phyloP scores from a whole-genome alignment of 1,140 invertebrate species.

The Nasonia vitripennis region DNA sequence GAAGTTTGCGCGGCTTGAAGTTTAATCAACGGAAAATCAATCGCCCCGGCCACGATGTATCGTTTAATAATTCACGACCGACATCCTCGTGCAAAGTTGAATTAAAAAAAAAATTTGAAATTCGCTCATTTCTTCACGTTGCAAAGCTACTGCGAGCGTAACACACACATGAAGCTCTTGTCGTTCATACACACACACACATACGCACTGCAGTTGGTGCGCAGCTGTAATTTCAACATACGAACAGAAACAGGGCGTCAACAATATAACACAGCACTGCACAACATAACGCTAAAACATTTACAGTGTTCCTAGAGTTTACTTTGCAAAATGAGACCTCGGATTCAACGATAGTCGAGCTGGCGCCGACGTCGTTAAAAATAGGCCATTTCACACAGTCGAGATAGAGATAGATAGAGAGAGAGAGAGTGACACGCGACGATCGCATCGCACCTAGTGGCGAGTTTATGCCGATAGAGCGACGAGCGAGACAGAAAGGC shows the following conservation, averaged over 20 bases:
- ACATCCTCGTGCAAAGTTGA: no score
- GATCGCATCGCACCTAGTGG: not conserved
- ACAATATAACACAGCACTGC: not conserved
- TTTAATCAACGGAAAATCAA: no score
- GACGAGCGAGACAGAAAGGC: no score
- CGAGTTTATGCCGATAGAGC: not conserved
- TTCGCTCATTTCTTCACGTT: not conserved
- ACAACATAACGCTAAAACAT: conserved; percentile 39
- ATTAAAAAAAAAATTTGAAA: no score
- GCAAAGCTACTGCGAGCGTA: not conserved
- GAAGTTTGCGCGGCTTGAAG: no score
- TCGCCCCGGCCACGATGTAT: no score
- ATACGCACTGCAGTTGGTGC: not conserved
- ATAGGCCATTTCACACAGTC: conserved; percentile 16
- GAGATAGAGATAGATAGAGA: not conserved
- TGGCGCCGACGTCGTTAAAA: conserved; percentile 17
- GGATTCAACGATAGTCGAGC: not conserved
- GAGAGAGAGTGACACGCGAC: not conserved
- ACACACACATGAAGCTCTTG: not conserved
- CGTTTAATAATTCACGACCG: no score
- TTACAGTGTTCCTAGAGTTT: conserved; percentile 30
- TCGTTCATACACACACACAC: not conserved
- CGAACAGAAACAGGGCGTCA: not conserved
- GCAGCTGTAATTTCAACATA: not conserved
- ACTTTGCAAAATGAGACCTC: conserved; percentile 23